Percentiles rank a stretch among this genome's conserved stretches.
phyloP scores from a whole-genome alignment of 2,797 vertebrate genomes.

The Balearica regulorum region DNA sequence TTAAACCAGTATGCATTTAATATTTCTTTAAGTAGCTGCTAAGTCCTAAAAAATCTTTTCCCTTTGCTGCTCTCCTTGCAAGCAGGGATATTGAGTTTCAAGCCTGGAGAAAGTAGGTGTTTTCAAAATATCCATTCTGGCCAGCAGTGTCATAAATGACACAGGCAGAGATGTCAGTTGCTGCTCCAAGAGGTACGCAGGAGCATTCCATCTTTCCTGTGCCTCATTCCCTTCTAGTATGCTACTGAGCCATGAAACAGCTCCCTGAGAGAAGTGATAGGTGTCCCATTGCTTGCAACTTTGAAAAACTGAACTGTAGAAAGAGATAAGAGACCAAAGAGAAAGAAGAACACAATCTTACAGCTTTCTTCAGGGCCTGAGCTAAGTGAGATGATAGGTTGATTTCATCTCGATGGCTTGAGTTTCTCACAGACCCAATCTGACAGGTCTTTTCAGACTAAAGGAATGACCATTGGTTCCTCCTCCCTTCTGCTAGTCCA shows the following conservation, averaged over 20 bases:
- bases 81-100: background rate
- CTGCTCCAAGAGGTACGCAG: background rate
- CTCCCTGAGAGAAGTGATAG: background rate
- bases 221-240: background rate
- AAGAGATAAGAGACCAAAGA: background rate
- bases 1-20: background rate
- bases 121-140: constrained; percentile 7
- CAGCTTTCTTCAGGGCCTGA: background rate
- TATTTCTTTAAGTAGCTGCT: background rate
- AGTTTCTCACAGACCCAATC: background rate
- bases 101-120: background rate
- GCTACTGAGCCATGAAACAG: background rate
- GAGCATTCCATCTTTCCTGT: background rate
- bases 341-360: background rate
- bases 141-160: background rate
- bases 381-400: background rate
- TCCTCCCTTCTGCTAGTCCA: background rate
- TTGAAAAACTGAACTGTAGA: background rate
- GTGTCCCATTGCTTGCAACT: background rate
- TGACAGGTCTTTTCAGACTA: background rate
- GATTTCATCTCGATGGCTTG: background rate
- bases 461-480: background rate
- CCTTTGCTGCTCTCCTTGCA: background rate
- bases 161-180: background rate
- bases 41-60: background rate